Conservation (phyloP, 2,113 vertebrate genomes). For the Pollimyrus isidori region DNA sequence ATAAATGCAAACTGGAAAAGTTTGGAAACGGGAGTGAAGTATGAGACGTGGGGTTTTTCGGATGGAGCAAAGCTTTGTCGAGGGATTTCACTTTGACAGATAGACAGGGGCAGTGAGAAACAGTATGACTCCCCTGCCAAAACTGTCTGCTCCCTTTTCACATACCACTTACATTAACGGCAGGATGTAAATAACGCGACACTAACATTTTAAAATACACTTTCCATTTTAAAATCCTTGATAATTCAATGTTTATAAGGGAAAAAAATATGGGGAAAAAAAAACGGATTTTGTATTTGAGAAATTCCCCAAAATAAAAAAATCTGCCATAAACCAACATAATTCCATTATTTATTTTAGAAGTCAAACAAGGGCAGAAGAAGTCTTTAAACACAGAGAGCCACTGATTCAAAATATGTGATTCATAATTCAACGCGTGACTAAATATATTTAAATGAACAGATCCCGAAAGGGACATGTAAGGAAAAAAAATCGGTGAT, state of each 20-base stretch:
- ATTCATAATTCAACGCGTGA: background rate
- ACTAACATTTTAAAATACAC: background rate
- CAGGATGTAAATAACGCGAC: background rate
- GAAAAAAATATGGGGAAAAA: too few relatives aligned
- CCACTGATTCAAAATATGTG: background rate
- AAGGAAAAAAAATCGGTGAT: too few relatives aligned
- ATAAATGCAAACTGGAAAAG: background rate
- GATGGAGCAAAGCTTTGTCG: background rate
- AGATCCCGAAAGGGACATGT: too few relatives aligned
- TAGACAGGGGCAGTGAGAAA: background rate
- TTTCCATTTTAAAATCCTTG: background rate
- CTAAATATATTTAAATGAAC: background rate
- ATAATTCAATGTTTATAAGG: background rate
- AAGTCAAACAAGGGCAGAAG: background rate
- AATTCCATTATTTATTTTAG: background rate
- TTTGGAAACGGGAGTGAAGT: background rate
- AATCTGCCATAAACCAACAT: background rate
- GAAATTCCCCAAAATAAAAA: background rate
- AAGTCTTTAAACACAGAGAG: background rate
- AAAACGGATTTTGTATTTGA: background rate
- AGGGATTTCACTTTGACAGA: background rate
- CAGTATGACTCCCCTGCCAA: background rate
- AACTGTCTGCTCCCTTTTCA: background rate
- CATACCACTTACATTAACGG: background rate
- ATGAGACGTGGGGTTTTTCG: background rate